Base-by-base conservation (phyloP, 2,888 invertebrate genomes). In the Clivina fossor region DNA sequence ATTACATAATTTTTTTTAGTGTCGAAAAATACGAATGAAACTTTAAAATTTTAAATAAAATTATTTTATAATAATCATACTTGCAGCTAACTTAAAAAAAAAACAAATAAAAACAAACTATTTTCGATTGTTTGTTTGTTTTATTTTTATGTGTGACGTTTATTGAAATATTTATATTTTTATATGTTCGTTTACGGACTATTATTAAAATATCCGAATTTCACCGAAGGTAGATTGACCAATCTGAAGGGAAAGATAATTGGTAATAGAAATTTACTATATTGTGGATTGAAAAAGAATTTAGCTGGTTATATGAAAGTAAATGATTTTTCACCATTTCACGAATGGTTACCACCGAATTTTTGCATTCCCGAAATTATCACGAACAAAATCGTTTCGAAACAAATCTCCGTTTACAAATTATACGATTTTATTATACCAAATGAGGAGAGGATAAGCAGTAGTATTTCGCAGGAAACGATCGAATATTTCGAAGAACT, bases 261-360 rank as follows among this genome's bases (percentile, higher is more conserved):
- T 18, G 90, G 91, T 43, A 95, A 95, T 72, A 84, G 87, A 56
- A 93, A 96, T 72, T 77, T 99, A 16, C 90, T 83, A 68, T 88
- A 89, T 67, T 83, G 90, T 18, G 93, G 74, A 0, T 65, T 68
- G 9, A 67, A 68, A 2, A 72, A 74, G 30, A 76, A 79, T 8
- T 68, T 88, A 1, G 82, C 79, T 1, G 84, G 81, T 1, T 75
- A 81, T 9, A 76, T 88, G 70, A 83, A 83, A 63, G 76, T 79
- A 7, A 78, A 81, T 16, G 77, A 80, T n/a, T 86, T 91, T 64
- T 70, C 76, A 4, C 85, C 88, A 0, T 74, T 70, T 4, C 77
- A 78, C 54, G 89, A 89, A 65, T 97, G 94, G 83, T 68, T 91
- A 11, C 85, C 92, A 3, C 95, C 96, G 0, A 82, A 88, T 2